Evolutionary conservation across 2,888 invertebrate species (phyloP), one percentile per base, ranked within the genome.

Genomic region (Ditula angustiorana): DNA sequence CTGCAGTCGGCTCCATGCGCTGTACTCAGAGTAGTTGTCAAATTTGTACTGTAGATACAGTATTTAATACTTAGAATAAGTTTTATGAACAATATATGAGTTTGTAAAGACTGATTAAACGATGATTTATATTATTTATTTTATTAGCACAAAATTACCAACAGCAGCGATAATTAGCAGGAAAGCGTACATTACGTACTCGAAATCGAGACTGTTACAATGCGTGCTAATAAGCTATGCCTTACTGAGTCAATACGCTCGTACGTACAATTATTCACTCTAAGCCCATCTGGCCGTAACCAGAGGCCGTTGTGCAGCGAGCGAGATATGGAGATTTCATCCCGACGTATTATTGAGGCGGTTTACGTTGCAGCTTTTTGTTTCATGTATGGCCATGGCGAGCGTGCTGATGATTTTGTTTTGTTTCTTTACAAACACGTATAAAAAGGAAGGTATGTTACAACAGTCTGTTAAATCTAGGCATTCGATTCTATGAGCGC

Each of bases 241-340:
- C 16, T 49, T 30, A 30, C 63, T 33, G 57, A 57, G 57, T 57
- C 44, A 63, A 57, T 35, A 26, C 30, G 49, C 44, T 56, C 33
- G 44, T 33, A 50, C 26, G 33, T 63, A 44, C 63, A 63, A 57
- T 58, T 52, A 63, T 53, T 53, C 33, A 50, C 57, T 44, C 49
- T 57, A 50, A 61, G 50, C 57, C 44, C 50, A 35, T 63, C 57
- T 63, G 50, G 13, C 30, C 57, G 57, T 63, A 24, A 44, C 63
- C 57, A 28, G 44, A 26, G 37, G 37, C 19, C 24, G 44, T 30
- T 58, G 53, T 53, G 63, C 63, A 21, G 26, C 57, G 5, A 21
- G 30, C 33, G 50, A 53, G 53, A 58, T 63, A 63, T 57, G 63
- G 28, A 50, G 50, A 41, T 58, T 49, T 57, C 28, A 30, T 21